A percentile compares a stretch with the other conserved stretches of the same genome.
Evolutionary conservation across 1,140 invertebrate species (phyloP).

Genomic region (Sycobia sp.): DNA sequence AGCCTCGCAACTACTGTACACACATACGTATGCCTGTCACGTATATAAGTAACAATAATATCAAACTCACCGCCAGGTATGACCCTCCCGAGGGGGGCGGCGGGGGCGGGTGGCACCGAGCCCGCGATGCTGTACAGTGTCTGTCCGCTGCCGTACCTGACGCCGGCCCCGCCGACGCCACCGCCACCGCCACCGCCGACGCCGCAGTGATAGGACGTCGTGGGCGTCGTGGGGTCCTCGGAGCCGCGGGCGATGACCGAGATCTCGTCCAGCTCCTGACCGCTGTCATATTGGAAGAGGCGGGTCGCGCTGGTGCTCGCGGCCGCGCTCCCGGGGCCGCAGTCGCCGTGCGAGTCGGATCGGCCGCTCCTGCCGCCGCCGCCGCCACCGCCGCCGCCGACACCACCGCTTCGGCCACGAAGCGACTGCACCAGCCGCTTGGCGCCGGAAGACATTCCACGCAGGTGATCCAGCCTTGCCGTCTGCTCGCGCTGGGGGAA

Average conservation of each 20-base stretch:
- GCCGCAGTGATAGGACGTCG: conserved; percentile 62
- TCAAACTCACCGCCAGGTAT: conserved; percentile 49
- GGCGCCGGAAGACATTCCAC: conserved; percentile 67
- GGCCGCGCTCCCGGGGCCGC: conserved; percentile 55
- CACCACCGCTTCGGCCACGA: conserved; percentile 61
- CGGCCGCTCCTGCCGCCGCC: conserved; percentile 51
- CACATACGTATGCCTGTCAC: no score
- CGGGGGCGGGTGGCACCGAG: conserved; percentile 53
- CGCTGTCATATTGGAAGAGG: conserved; percentile 62
- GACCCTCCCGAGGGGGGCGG: conserved; percentile 45
- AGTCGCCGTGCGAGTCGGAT: conserved; percentile 53
- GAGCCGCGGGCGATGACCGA: conserved; percentile 71
- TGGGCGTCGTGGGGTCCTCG: conserved; percentile 69
- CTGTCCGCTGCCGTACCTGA: conserved; percentile 60
- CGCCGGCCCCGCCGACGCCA: conserved; percentile 65
- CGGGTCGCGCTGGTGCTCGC: conserved; percentile 59
- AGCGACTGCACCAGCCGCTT: conserved; percentile 73
- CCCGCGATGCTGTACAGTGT: conserved; percentile 56
- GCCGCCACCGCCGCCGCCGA: conserved; percentile 45
- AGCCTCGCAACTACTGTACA: no score
- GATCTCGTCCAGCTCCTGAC: conserved; percentile 78
- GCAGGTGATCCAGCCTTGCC: conserved; percentile 59
- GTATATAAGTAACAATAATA: no score
- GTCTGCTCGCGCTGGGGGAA: conserved; percentile 6
- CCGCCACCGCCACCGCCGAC: conserved; percentile 65